Evolutionary conservation across 2,888 invertebrate species (phyloP), one percentile per base, ranked within the genome.

Genomic region (Acanthoscelides obtectus): DNA sequence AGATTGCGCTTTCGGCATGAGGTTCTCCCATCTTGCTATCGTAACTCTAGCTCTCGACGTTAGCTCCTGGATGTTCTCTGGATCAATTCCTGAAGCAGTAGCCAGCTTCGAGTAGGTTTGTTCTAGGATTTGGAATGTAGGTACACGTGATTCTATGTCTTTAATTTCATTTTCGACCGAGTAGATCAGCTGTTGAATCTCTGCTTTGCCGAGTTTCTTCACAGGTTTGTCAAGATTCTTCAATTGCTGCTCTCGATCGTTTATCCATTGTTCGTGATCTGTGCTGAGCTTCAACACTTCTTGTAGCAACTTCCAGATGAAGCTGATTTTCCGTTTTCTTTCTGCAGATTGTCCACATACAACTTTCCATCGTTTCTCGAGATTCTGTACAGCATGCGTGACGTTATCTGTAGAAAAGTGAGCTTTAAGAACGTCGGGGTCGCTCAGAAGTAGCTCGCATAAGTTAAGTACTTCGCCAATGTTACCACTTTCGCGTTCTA

Each of bases 341-440:
- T 92, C 92, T 5, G 92, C 90, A 0, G 93, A 93, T 81, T 90
- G 88, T 1, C 90, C 89, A 80, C 94, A 94, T 0, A 94, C 90
- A 66, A 89, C 88, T 79, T 92, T 93, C 95, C 95, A 95, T 75
- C 94, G 89, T 81, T 90, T 91, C 79, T 94, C 94, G 17, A 95
- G 86, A 72, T 90, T 91, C 70, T 92, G 90, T 69, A 91, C 89
- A 0, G 92, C 91, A 0, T 87, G 86, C 25, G 89, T 90, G 17
- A 94, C 87, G 70, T 90, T 89, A 64, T 92, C 90, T 0, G 91
- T 89, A 75, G 93, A 91, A 70, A 94, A 91, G 77, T 93, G 90
- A 0, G 90, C 89, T 79, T 91, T 92, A 84, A 91, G 89, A 0
- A 90, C 88, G 77, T 94, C 93, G 1, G 91, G 90, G 79, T 95